These are phyloP conservation scores for Acrocyrtus sp. DNA, from an alignment of 2,888 invertebrate species.

Conservation along the genomic window DNA sequence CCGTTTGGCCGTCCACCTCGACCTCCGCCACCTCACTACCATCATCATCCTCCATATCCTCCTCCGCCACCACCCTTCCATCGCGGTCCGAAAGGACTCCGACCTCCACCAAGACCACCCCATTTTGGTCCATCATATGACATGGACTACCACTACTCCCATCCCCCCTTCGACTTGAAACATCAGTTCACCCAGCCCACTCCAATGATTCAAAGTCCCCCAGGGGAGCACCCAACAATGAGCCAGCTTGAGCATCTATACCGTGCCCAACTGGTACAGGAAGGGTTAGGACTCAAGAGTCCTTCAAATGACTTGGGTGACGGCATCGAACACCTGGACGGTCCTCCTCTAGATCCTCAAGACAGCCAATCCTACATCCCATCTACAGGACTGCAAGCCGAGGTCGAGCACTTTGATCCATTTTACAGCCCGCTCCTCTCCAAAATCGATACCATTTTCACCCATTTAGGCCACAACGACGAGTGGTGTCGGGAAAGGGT, in stretches of 20 bases:
- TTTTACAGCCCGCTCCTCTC: conserved; percentile 84
- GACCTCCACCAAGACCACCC: too few relatives aligned
- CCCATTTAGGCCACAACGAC: conserved; percentile 76
- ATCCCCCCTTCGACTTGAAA: conserved; percentile 32
- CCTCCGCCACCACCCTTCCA: conserved; percentile 22
- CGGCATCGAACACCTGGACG: conserved; percentile 14
- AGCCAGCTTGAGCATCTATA: conserved; percentile 32
- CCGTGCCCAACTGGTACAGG: conserved; percentile 28
- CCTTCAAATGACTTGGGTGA: conserved; percentile 19
- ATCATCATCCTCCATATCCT: conserved; percentile 16
- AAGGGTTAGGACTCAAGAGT: conserved; percentile 30
- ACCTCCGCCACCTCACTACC: conserved; percentile 5
- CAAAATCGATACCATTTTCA: conserved; percentile 80
- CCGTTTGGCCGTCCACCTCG: conserved; percentile 1
- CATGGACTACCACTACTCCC: conserved; percentile 19
- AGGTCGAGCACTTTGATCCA: conserved; percentile 76
- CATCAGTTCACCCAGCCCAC: conserved; percentile 42
- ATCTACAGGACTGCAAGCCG: conserved; percentile 58
- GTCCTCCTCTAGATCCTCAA: conserved; percentile 7
- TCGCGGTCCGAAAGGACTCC: too few relatives aligned
- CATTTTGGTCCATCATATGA: conserved; percentile 16
- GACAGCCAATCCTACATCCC: conserved; percentile 56
- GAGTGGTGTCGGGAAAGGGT: conserved; percentile 81
- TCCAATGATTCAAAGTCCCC: conserved; percentile 37
- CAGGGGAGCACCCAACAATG: conserved; percentile 25